Percentiles rank a stretch among this genome's conserved stretches.
phyloP scores from a whole-genome alignment of 2,113 vertebrate genomes.

The Microcebus jonahi region DNA sequence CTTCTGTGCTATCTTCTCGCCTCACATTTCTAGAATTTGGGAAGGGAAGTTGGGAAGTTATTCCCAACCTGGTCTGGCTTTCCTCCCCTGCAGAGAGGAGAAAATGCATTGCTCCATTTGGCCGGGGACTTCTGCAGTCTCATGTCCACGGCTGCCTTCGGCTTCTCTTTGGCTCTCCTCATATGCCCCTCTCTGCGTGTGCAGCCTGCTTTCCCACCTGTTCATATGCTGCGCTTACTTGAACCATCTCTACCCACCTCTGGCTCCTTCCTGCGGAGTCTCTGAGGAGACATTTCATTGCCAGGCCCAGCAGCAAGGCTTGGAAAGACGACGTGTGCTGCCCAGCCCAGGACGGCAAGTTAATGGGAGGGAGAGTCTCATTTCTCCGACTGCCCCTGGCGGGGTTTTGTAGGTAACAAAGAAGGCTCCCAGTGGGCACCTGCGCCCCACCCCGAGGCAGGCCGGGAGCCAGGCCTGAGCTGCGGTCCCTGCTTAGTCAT shows the following conservation, averaged over 20 bases:
- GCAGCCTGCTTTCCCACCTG: not conserved
- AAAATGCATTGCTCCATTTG: not conserved
- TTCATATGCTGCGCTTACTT: not conserved
- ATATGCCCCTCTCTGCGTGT: not conserved
- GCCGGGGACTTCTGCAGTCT: not conserved
- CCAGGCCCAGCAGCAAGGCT: constrained; percentile 1
- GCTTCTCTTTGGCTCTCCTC: not conserved
- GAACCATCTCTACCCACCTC: not conserved
- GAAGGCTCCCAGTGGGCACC: not conserved
- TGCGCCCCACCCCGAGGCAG: not conserved
- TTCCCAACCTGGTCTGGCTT: not conserved
- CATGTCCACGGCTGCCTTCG: not conserved
- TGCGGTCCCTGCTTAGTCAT: not conserved
- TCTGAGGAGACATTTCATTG: not conserved
- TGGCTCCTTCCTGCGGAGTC: not conserved
- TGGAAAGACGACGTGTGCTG: constrained; percentile 19
- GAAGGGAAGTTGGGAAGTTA: no score
- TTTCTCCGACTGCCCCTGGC: not conserved
- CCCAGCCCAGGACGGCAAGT: not conserved
- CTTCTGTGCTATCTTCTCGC: not conserved
- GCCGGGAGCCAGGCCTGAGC: not conserved
- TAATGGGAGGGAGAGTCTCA: not conserved
- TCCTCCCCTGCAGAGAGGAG: not conserved
- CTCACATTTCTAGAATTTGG: not conserved
- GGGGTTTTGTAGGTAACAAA: not conserved